phyloP scores from a whole-genome alignment of 2,113 vertebrate species.

The Castor canadensis region DNA sequence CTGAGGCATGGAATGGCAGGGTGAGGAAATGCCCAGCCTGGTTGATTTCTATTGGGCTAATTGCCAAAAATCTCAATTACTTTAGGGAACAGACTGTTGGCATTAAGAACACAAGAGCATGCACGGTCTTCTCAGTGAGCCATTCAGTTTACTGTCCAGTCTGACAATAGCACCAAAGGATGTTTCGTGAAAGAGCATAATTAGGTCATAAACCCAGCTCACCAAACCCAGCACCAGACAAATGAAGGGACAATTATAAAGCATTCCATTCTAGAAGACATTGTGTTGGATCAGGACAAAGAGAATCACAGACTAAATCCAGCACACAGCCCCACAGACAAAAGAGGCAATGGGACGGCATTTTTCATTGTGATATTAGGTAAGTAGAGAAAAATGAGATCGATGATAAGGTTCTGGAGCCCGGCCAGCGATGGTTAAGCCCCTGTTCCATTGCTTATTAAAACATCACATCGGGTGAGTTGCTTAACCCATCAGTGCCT shows the following conservation, averaged over 20 bases:
- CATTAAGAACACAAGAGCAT: background rate
- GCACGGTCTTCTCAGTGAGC: background rate
- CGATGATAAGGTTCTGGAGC: background rate
- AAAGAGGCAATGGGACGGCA: background rate
- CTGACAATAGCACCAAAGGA: background rate
- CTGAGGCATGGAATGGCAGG: background rate
- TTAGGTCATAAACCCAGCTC: background rate
- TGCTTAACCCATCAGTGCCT: background rate
- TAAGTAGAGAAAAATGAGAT: background rate
- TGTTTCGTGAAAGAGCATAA: background rate
- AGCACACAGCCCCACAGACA: background rate
- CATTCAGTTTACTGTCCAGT: background rate
- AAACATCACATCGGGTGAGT: background rate
- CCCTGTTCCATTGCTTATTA: background rate
- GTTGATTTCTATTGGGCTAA: background rate
- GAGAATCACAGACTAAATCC: background rate
- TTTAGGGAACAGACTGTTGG: background rate
- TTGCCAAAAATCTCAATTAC: background rate
- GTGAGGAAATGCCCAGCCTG: too few species aligned
- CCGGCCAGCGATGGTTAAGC: background rate
- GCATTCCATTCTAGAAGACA: background rate
- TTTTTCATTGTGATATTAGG: background rate
- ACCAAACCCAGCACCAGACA: background rate
- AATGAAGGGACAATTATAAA: background rate
- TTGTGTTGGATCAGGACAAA: background rate